Percentiles rank a stretch among this genome's conserved stretches.
Conservation (phyloP, 2,888 invertebrate genomes). For the Euzetes globulus region DNA sequence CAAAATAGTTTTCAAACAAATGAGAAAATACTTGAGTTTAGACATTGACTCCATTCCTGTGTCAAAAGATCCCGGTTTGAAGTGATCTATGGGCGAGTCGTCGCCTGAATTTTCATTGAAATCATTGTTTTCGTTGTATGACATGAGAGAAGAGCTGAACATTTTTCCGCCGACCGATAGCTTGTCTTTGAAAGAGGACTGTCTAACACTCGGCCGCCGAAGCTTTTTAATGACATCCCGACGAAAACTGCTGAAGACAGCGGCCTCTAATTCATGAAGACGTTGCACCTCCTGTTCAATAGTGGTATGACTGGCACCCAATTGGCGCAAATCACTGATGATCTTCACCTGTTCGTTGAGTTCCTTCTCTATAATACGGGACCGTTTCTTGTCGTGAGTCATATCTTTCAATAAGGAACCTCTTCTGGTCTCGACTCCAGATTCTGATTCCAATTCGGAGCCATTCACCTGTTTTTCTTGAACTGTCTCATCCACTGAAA, state of each 20-base stretch:
- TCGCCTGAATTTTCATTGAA: conserved; percentile 26
- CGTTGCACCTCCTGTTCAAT: conserved; percentile 87
- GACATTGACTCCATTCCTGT: background rate
- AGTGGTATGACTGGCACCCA: conserved; percentile 76
- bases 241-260: conserved; percentile 87
- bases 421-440: background rate
- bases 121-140: conserved; percentile 27
- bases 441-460: background rate
- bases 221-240: conserved; percentile 88
- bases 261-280: conserved; percentile 82
- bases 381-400: conserved; percentile 54
- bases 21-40: conserved; percentile 9
- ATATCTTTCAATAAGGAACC: conserved; percentile 42
- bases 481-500: background rate
- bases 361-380: conserved; percentile 88
- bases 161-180: conserved; percentile 25
- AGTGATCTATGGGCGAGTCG: conserved; percentile 19
- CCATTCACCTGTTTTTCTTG: background rate
- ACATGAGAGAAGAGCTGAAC: conserved; percentile 24
- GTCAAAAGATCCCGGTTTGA: background rate
- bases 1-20: background rate
- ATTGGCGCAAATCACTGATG: conserved; percentile 72
- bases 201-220: conserved; percentile 66
- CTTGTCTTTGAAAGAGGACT: conserved; percentile 63
- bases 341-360: conserved; percentile 96